Conservation (phyloP, 2,797 vertebrate species). For the Botia kubotai region DNA sequence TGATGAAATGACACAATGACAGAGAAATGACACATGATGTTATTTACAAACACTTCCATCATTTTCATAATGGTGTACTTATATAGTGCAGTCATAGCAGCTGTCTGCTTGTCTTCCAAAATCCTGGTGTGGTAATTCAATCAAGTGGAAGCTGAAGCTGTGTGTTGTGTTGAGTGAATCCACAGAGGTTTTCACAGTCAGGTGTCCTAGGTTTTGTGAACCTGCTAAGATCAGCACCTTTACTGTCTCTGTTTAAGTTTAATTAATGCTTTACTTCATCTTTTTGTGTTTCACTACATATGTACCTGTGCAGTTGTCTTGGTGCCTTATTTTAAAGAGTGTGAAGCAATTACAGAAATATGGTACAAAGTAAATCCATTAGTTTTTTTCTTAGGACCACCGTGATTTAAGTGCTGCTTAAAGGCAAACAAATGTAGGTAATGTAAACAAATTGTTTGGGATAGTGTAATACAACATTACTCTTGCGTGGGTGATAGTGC, state of each 20-base stretch:
- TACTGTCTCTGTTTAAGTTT: constrained; percentile 7
- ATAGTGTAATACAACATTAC: not conserved
- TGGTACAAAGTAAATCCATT: no score
- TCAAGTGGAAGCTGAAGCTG: constrained; percentile 6
- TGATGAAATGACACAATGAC: not conserved
- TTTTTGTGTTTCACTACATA: not conserved
- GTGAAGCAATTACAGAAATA: no score
- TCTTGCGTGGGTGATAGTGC: not conserved
- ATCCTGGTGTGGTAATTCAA: not conserved
- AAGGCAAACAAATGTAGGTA: not conserved
- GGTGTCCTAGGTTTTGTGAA: not conserved
- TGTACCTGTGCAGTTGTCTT: not conserved
- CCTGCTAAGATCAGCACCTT: not conserved
- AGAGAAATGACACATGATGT: not conserved
- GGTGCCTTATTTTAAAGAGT: not conserved
- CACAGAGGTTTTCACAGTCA: not conserved
- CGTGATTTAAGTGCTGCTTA: constrained; percentile 5
- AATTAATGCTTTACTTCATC: constrained; percentile 12
- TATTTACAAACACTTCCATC: not conserved
- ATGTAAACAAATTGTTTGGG: no score
- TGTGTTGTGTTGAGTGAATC: not conserved
- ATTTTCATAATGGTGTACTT: not conserved
- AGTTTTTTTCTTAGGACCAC: not conserved
- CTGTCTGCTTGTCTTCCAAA: not conserved
- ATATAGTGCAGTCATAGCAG: not conserved